These are phyloP conservation scores for Dryococelus australis DNA, from an alignment of 2,888 invertebrate genomes.

Conservation along the genomic window DNA sequence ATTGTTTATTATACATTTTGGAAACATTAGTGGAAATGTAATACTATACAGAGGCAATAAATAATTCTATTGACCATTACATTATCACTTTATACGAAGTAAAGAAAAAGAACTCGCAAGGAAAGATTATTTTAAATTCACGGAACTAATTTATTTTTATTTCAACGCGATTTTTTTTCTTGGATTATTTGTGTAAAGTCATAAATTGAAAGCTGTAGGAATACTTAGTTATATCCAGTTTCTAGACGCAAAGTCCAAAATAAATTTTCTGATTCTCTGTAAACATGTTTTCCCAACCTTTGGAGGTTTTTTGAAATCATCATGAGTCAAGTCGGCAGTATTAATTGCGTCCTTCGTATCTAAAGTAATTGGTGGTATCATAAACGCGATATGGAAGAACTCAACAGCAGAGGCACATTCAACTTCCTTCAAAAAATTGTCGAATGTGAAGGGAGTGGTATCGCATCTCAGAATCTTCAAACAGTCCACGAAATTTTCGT, in stretches of 20 bases:
- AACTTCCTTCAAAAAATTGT: not conserved
- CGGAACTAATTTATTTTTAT: too few relatives aligned
- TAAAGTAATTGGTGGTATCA: not conserved
- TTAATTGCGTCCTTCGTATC: not conserved
- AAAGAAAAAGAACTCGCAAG: too few relatives aligned
- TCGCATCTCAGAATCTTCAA: slow-evolving; percentile 1
- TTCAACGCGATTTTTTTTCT: too few relatives aligned
- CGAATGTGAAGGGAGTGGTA: not conserved
- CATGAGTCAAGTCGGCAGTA: not conserved
- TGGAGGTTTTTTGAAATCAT: not conserved
- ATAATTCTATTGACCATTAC: too few relatives aligned
- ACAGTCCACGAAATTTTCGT: slow-evolving; percentile 1
- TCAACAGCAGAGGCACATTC: not conserved
- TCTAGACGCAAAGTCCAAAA: not conserved
- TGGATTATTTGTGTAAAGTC: too few relatives aligned
- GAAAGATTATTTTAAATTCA: too few relatives aligned
- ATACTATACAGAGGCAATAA: too few relatives aligned
- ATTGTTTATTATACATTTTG: too few relatives aligned
- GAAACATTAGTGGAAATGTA: too few relatives aligned
- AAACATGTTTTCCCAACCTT: not conserved
- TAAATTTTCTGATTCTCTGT: not conserved
- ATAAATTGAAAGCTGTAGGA: too few relatives aligned
- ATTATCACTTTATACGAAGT: too few relatives aligned
- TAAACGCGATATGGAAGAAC: not conserved
- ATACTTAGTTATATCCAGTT: not conserved